A percentile compares a stretch with the other conserved stretches of the same genome.
Conservation (phyloP, 2,888 invertebrate genomes). For the Andricus quercusramuli region DNA sequence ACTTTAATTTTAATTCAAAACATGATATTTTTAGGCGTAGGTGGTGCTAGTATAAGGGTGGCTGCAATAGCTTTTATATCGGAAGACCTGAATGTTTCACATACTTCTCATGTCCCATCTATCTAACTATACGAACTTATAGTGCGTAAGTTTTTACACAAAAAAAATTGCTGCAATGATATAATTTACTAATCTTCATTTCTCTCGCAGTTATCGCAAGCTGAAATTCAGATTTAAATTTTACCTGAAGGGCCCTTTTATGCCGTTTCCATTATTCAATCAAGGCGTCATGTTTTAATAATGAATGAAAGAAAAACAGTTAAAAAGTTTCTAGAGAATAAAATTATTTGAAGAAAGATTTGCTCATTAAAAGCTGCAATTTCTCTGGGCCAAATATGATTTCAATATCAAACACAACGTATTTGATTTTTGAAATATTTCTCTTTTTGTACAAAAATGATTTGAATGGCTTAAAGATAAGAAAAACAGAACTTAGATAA, state of each 20-base stretch:
- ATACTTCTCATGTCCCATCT: slow-evolving; percentile 40
- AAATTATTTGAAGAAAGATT: background rate
- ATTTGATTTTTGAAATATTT: too few relatives aligned
- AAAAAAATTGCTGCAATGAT: background rate
- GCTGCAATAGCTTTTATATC: slow-evolving; percentile 49
- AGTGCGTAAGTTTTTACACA: slow-evolving; percentile 49
- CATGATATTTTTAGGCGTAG: background rate
- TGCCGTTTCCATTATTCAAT: background rate
- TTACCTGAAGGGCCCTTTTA: background rate
- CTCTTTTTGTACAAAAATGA: too few relatives aligned
- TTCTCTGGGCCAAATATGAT: background rate
- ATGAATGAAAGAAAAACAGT: too few relatives aligned
- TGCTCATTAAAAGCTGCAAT: background rate
- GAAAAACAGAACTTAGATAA: background rate
- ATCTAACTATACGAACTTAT: slow-evolving; percentile 27
- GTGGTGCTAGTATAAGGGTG: background rate
- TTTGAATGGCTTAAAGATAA: too few relatives aligned
- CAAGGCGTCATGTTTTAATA: background rate
- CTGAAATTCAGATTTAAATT: background rate
- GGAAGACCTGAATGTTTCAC: slow-evolving; percentile 44
- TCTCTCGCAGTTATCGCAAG: background rate
- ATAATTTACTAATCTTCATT: background rate
- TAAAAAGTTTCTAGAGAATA: too few relatives aligned
- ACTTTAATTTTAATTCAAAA: background rate
- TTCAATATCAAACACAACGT: background rate